These are phyloP conservation scores for Oceanodroma leucorhoa DNA, from an alignment of 2,797 vertebrate genomes.

Conservation along the genomic window DNA sequence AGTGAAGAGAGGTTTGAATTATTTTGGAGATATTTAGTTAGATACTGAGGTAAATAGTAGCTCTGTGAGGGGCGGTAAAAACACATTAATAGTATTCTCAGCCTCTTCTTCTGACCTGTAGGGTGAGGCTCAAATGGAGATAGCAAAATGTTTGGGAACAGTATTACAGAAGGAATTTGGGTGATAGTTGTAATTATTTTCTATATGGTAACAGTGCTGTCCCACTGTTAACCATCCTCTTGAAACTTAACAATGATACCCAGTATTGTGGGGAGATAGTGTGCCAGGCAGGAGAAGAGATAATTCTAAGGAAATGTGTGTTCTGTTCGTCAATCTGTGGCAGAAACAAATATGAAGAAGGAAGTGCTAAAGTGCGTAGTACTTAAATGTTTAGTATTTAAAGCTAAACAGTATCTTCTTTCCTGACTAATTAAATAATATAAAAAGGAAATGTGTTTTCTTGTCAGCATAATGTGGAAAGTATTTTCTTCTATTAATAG, in stretches of 20 bases:
- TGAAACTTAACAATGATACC: background rate
- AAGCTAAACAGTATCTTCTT: background rate
- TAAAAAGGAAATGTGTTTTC: background rate
- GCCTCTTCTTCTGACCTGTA: background rate
- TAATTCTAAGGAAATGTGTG: background rate
- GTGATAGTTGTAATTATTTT: background rate
- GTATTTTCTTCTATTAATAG: conserved; percentile 53
- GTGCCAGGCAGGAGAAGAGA: background rate
- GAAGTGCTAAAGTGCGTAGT: background rate
- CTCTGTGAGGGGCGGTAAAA: background rate
- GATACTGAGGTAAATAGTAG: background rate
- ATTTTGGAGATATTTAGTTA: background rate
- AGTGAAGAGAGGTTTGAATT: background rate
- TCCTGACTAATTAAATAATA: background rate
- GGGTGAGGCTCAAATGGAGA: background rate
- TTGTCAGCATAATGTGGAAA: conserved; percentile 34
- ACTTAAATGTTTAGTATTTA: background rate
- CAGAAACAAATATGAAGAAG: background rate
- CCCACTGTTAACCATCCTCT: background rate
- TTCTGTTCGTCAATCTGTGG: background rate
- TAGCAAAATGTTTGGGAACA: background rate
- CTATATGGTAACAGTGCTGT: background rate
- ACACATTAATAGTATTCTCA: background rate
- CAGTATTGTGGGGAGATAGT: background rate
- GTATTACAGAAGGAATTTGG: background rate